phyloP scores from a whole-genome alignment of 2,888 invertebrate genomes.

The Aquatica leii region DNA sequence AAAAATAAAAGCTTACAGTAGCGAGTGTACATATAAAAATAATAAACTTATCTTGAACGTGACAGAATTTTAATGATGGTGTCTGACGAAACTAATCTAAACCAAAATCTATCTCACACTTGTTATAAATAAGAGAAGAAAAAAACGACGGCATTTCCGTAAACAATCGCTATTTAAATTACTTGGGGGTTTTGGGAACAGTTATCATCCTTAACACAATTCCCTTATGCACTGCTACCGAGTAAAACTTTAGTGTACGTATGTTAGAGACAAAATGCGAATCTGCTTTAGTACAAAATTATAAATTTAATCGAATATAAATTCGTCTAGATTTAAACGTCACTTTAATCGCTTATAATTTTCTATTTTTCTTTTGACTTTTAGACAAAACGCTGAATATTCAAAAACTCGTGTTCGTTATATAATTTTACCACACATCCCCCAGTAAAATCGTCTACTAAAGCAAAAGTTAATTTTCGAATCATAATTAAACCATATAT shows the following conservation, averaged over 20 bases:
- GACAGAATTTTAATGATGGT: constrained; percentile 34
- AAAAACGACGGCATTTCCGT: constrained; percentile 38
- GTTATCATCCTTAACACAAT: constrained; percentile 40
- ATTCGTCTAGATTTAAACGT: constrained; percentile 5
- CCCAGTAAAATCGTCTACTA: too few relatives aligned
- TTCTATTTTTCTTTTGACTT: too few relatives aligned
- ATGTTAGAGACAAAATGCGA: constrained; percentile 12
- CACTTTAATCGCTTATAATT: constrained; percentile 1
- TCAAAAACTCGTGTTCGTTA: too few relatives aligned
- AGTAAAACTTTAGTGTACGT: constrained; percentile 14
- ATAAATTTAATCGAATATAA: constrained; percentile 1
- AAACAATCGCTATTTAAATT: constrained; percentile 51
- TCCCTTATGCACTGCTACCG: constrained; percentile 23
- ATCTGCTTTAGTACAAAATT: neutral
- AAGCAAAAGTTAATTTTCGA: too few relatives aligned
- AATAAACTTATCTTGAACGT: constrained; percentile 35
- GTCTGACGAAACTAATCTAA: constrained; percentile 32
- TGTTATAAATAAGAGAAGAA: constrained; percentile 26
- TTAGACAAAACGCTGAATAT: too few relatives aligned
- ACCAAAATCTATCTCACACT: constrained; percentile 31
- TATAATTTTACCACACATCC: too few relatives aligned
- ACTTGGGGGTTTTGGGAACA: constrained; percentile 47
- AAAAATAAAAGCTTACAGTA: constrained; percentile 7
- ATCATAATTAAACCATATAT: too few relatives aligned
- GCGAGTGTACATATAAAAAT: constrained; percentile 30